phyloP scores from a whole-genome alignment of 53 echinoderm and acorn worm species.

The Stichopus horrens region DNA sequence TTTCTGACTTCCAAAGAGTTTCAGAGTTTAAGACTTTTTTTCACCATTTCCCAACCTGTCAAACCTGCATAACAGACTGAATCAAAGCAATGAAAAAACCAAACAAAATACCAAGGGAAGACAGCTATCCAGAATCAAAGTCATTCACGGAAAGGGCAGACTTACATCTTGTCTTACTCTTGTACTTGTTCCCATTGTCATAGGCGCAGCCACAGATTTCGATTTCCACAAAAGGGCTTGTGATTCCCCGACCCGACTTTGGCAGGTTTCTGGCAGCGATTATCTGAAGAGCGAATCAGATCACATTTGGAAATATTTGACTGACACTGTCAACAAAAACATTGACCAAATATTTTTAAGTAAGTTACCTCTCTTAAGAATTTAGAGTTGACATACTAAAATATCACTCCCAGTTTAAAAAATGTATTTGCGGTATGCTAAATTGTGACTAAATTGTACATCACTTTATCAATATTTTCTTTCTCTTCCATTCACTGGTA shows the following conservation, averaged over 20 bases:
- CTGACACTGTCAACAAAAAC: too few species aligned
- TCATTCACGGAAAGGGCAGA: neutral
- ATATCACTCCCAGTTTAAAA: too few species aligned
- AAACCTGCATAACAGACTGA: neutral
- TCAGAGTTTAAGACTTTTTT: neutral
- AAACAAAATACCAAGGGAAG: neutral
- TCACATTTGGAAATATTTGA: too few species aligned
- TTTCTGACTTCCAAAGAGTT: neutral
- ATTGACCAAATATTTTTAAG: too few species aligned
- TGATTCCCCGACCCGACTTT: constrained; percentile 85
- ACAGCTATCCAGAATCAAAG: neutral
- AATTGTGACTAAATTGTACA: neutral
- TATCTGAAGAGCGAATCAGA: constrained; percentile 56
- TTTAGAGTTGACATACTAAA: too few species aligned
- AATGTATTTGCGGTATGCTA: too few species aligned
- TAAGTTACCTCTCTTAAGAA: too few species aligned
- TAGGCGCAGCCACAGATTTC: constrained; percentile 84
- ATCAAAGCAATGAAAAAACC: neutral
- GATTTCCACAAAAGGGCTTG: constrained; percentile 94
- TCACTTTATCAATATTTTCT: too few species aligned
- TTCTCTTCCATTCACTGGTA: neutral
- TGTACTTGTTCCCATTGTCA: constrained; percentile 88
- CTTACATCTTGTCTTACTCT: constrained; percentile 88
- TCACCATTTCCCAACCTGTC: neutral
- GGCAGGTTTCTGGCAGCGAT: constrained; percentile 86